Evolutionary conservation across 2,888 invertebrate genomes (phyloP), one percentile per base, ranked within the genome.

Genomic region (Branchipolynoe longqiensis): DNA sequence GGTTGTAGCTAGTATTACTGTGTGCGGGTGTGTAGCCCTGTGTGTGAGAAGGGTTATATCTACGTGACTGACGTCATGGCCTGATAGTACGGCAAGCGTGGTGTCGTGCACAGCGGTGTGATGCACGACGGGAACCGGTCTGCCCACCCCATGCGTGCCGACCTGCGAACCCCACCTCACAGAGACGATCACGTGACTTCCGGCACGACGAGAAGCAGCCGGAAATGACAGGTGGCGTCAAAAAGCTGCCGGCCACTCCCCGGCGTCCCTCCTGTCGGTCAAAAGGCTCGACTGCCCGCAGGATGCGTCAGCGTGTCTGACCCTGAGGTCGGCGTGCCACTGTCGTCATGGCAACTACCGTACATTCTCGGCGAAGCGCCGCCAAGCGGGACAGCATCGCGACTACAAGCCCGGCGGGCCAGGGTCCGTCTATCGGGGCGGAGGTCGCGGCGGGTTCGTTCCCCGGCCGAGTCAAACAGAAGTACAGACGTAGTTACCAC

Each of bases 181-280:
- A n/a, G n/a, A n/a, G n/a, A n/a, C n/a, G n/a, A n/a, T n/a, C n/a
- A n/a, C n/a, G n/a, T n/a, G n/a, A n/a, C n/a, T n/a, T 8, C 14
- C 69, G 69, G 33, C 38, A 36, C 36, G 2, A 25, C 69, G 18
- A 69, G 69, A 38, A 69, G 36, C 69, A 25, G 69, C 1, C 12
- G 38, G 69, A 69, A 69, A 69, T 69, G 69, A 69, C 69, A 69
- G 69, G 69, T 69, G 38, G 69, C 69, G 18, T 38, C 69, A 33
- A 69, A 33, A 69, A 33, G 69, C 36, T 36, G 69, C 22, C n/a
- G 38, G 69, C 38, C 18, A 36, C 38, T 36, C 69, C 18, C 18
- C 69, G 69, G 33, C 31, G 69, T 38, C 31, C 25, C 62, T 62
- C 62, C 28, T 31, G 31, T 31, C 14, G 69, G 38, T 69, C 36